Evolutionary conservation across 2,113 vertebrate genomes (phyloP).

Genomic region (Ardeotis arabs): DNA sequence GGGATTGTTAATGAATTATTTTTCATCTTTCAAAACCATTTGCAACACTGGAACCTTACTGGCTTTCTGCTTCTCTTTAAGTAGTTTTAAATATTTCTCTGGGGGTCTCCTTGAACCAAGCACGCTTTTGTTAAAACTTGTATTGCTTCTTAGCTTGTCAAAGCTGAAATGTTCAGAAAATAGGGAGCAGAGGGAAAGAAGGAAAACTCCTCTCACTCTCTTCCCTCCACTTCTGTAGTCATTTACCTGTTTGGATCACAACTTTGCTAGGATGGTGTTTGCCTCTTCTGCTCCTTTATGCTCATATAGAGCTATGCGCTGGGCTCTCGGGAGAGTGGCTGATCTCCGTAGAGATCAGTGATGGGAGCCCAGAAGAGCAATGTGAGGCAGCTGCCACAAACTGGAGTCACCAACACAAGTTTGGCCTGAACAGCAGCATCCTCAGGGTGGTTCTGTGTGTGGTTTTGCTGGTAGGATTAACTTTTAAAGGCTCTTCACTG

Average conservation of each 20-base stretch:
- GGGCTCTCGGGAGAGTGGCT: background rate
- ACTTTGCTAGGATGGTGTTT: background rate
- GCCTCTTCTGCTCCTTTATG: background rate
- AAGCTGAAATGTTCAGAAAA: background rate
- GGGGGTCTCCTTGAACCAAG: background rate
- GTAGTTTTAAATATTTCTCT: background rate
- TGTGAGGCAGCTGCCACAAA: background rate
- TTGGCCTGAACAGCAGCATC: background rate
- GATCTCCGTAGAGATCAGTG: accelerated
- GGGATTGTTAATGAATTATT: background rate
- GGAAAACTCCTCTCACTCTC: accelerated
- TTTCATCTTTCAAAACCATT: background rate
- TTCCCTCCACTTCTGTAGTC: background rate
- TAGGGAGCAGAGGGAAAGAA: background rate
- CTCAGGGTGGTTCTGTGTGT: too few relatives aligned
- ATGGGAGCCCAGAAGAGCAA: background rate
- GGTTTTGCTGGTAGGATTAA: background rate
- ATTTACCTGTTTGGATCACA: background rate
- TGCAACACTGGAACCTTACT: too few relatives aligned
- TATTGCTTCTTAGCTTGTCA: accelerated
- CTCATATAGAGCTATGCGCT: background rate
- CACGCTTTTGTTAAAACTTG: accelerated
- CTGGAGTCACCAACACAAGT: too few relatives aligned
- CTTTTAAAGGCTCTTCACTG: background rate
- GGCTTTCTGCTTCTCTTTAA: background rate